phyloP scores from a whole-genome alignment of 2,797 vertebrate genomes.

The Caiman crocodilus region DNA sequence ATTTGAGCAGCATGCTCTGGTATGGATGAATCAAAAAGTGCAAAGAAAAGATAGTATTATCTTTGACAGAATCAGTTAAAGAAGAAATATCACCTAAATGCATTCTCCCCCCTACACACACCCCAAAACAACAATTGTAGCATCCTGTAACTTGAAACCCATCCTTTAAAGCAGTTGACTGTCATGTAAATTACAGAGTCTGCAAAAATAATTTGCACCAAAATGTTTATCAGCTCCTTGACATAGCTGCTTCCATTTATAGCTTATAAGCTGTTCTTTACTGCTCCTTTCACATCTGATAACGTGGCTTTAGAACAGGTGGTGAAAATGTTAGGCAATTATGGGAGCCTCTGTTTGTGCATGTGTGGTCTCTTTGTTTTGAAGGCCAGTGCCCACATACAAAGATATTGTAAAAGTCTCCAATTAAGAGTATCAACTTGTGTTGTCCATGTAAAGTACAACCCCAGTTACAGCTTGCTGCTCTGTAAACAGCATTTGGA shows the following conservation, averaged over 20 bases:
- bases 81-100: constrained; percentile 33
- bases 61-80: constrained; percentile 43
- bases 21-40: constrained; percentile 33
- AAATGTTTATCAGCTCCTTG: constrained; percentile 78
- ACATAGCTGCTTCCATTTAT: constrained; percentile 78
- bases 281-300: constrained; percentile 81
- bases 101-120: not conserved
- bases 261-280: constrained; percentile 80
- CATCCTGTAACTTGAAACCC: constrained; percentile 79
- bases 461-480: constrained; percentile 69
- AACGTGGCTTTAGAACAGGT: constrained; percentile 80
- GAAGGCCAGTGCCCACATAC: constrained; percentile 81
- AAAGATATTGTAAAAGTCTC: constrained; percentile 74
- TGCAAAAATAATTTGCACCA: constrained; percentile 74
- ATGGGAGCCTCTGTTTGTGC: constrained; percentile 67
- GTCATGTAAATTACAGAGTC: constrained; percentile 74
- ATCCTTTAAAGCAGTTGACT: constrained; percentile 66
- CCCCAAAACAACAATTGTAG: constrained; percentile 63
- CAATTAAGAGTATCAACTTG: constrained; percentile 73
- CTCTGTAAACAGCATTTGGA: constrained; percentile 58
- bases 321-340: constrained; percentile 76
- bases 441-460: constrained; percentile 63
- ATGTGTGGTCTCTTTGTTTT: constrained; percentile 90
- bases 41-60: constrained; percentile 32
- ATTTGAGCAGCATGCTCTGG: not conserved